A percentile compares a stretch with the other conserved stretches of the same genome.
These are phyloP conservation scores for Geococcyx californianus DNA, from an alignment of 2,113 vertebrate genomes.

Conservation along the genomic window DNA sequence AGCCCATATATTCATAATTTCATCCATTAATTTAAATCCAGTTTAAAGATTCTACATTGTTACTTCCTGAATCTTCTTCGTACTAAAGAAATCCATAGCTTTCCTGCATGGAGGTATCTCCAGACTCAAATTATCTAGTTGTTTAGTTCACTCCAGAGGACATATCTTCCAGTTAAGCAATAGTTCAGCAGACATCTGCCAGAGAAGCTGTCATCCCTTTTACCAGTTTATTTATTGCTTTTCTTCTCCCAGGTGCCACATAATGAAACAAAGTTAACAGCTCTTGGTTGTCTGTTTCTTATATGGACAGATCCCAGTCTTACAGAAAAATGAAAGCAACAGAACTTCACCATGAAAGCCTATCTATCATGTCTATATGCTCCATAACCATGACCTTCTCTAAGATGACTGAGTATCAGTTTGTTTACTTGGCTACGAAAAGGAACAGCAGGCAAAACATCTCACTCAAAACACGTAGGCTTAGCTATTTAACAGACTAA, in stretches of 20 bases:
- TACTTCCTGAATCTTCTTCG: neutral
- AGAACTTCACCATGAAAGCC: neutral
- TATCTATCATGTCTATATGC: neutral
- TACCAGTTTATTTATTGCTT: neutral
- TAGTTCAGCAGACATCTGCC: neutral
- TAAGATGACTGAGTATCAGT: neutral
- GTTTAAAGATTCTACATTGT: neutral
- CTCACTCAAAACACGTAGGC: neutral
- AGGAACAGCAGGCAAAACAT: slow-evolving; percentile 21
- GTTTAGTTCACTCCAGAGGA: neutral
- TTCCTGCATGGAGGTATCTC: neutral
- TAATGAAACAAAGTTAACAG: neutral
- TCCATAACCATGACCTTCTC: neutral
- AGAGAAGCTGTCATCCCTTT: neutral
- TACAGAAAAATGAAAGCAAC: neutral
- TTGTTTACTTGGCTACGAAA: slow-evolving; percentile 17
- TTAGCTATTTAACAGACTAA: slow-evolving; percentile 4
- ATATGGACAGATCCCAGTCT: neutral
- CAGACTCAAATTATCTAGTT: neutral
- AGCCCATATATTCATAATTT: neutral
- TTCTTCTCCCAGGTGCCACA: neutral
- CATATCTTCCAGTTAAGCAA: neutral
- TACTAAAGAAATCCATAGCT: neutral
- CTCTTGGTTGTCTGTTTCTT: neutral
- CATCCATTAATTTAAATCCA: neutral